Percentiles rank a stretch among this genome's conserved stretches.
Conservation (phyloP, 2,113 vertebrate genomes). For the Alouatta palliata region DNA sequence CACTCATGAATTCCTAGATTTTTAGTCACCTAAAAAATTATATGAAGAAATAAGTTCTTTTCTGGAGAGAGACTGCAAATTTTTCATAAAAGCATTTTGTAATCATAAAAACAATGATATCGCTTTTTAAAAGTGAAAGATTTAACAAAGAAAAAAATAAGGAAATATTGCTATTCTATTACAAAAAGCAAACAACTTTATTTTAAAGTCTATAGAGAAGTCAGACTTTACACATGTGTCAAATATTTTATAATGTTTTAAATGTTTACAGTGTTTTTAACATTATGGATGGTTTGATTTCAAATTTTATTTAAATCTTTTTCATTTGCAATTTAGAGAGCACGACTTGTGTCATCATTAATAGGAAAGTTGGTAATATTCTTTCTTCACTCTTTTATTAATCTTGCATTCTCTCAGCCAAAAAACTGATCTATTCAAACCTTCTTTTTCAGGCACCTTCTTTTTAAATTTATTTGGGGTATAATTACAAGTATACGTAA, state of each 20-base stretch:
- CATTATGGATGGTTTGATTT: constrained; percentile 1
- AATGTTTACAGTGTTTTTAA: neutral
- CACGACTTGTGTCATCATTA: neutral
- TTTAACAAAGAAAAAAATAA: constrained; percentile 6
- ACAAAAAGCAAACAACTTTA: constrained; percentile 15
- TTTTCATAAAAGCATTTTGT: constrained; percentile 23
- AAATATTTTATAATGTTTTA: neutral
- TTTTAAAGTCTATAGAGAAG: neutral
- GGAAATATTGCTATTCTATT: neutral
- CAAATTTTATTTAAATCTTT: constrained; percentile 14
- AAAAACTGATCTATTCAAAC: neutral
- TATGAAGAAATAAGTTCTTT: neutral
- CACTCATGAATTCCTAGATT: neutral
- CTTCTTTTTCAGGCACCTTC: neutral
- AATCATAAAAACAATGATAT: constrained; percentile 11
- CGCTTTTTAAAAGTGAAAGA: constrained; percentile 20
- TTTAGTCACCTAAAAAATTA: neutral
- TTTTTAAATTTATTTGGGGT: constrained; percentile 28
- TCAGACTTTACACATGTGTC: neutral
- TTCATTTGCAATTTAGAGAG: constrained; percentile 25
- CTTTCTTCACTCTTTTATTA: neutral
- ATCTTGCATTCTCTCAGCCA: neutral
- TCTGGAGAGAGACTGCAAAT: neutral
- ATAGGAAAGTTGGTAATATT: neutral
- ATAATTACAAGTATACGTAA: constrained; percentile 9